phyloP scores from a whole-genome alignment of 1,140 invertebrate species.

The Hypothenemus hampei region DNA sequence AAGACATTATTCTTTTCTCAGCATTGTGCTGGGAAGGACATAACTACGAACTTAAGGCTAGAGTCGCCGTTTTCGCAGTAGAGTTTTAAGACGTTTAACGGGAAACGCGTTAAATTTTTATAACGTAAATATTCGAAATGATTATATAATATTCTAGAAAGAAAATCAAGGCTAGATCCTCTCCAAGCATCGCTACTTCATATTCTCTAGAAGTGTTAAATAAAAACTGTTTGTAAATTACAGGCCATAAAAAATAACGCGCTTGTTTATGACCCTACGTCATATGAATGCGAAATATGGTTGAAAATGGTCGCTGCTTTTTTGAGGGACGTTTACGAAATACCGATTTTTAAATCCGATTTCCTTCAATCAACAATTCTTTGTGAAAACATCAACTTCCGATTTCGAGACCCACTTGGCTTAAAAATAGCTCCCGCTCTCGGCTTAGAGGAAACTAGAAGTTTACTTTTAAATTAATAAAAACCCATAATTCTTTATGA shows the following conservation, averaged over 20 bases:
- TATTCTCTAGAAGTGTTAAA: conserved; percentile 3
- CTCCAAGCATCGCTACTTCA: no score
- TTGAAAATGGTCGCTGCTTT: not conserved
- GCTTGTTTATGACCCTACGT: not conserved
- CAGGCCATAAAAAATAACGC: conserved; percentile 5
- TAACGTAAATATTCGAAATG: no score
- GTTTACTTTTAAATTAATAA: conserved; percentile 10
- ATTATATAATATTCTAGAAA: no score
- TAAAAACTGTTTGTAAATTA: conserved; percentile 7
- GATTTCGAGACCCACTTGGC: conserved; percentile 1
- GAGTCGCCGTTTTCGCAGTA: conserved; percentile 1
- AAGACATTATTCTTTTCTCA: conserved; percentile 21
- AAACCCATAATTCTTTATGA: conserved; percentile 3
- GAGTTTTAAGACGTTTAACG: no score
- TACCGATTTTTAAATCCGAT: not conserved
- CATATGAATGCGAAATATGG: conserved; percentile 1
- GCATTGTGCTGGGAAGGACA: conserved; percentile 16
- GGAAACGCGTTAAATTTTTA: no score
- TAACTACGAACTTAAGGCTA: conserved; percentile 10
- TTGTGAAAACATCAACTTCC: not conserved
- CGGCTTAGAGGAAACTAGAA: not conserved
- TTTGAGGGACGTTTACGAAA: no score
- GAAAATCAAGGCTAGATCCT: no score
- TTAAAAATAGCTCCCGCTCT: conserved; percentile 2
- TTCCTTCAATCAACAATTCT: not conserved